Evolutionary conservation across 2,888 invertebrate genomes (phyloP).

Genomic region (Alcis repandata): DNA sequence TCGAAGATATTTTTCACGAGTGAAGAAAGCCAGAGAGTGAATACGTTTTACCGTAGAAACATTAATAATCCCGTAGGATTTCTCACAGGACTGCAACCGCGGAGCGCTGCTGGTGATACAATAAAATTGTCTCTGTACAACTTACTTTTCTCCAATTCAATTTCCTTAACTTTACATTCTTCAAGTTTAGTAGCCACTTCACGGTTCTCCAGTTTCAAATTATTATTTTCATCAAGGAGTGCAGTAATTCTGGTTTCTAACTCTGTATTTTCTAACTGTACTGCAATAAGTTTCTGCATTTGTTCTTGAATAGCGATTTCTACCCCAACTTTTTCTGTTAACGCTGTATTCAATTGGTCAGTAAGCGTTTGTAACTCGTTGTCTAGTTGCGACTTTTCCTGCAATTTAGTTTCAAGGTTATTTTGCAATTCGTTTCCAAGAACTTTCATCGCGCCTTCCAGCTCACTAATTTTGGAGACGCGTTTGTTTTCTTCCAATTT

Average conservation of each 20-base stretch:
- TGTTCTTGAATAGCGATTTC: conserved; percentile 4
- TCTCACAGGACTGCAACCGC: too few relatives aligned
- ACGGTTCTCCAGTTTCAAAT: conserved; percentile 8
- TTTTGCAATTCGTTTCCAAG: conserved; percentile 7
- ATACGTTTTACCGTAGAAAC: too few relatives aligned
- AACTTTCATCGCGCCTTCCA: background rate
- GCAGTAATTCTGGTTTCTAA: background rate
- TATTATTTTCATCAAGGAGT: conserved; percentile 11
- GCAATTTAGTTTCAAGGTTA: background rate
- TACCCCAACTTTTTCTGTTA: background rate
- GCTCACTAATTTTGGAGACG: conserved; percentile 1
- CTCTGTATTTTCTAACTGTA: conserved; percentile 7
- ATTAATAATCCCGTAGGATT: too few relatives aligned
- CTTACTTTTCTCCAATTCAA: conserved; percentile 12
- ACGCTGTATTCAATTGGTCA: background rate
- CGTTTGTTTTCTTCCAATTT: conserved; percentile 5
- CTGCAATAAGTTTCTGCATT: background rate
- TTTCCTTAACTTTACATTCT: conserved; percentile 3
- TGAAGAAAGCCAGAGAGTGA: too few relatives aligned
- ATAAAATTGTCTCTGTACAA: background rate
- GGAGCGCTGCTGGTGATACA: too few relatives aligned
- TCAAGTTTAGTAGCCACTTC: background rate
- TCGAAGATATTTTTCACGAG: too few relatives aligned
- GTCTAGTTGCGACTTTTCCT: conserved; percentile 1
- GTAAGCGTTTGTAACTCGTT: conserved; percentile 1